These are phyloP conservation scores for Pteruthius melanotis DNA, from an alignment of 2,113 vertebrate species.

Conservation along the genomic window DNA sequence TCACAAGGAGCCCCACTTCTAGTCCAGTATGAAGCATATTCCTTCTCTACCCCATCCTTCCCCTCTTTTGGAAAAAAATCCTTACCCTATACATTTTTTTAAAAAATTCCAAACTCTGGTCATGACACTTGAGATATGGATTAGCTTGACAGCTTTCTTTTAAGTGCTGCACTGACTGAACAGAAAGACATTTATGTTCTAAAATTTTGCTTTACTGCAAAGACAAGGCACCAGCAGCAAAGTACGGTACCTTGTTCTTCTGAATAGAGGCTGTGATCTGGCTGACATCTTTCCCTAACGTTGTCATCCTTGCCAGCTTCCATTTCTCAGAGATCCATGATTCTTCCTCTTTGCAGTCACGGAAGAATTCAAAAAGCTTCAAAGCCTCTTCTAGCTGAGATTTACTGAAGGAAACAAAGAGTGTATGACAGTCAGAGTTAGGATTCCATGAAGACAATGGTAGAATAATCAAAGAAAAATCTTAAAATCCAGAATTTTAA, in stretches of 20 bases:
- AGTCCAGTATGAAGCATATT: not conserved
- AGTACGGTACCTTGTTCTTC: conserved; percentile 82
- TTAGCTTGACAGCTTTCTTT: not conserved
- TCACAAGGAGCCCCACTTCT: not conserved
- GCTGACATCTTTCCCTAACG: conserved; percentile 75
- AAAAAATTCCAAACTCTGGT: not conserved
- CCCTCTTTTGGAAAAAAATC: not conserved
- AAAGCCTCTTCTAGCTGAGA: conserved; percentile 76
- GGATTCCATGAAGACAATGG: not conserved
- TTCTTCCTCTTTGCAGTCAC: conserved; percentile 83
- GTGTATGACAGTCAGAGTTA: not conserved
- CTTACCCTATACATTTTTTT: not conserved
- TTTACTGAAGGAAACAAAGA: conserved; percentile 66
- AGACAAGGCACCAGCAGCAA: not conserved
- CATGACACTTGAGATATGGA: not conserved
- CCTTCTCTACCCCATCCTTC: not conserved
- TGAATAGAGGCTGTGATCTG: conserved; percentile 77
- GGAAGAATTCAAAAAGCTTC: conserved; percentile 80
- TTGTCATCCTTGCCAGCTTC: conserved; percentile 66
- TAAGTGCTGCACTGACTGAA: not conserved
- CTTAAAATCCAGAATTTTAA: not conserved
- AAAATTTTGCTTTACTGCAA: not conserved
- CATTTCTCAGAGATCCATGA: conserved; percentile 78
- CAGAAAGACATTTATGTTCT: not conserved
- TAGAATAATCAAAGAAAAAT: not conserved